These are phyloP conservation scores for Strix aluco DNA, from an alignment of 2,113 vertebrate species.

Conservation along the genomic window DNA sequence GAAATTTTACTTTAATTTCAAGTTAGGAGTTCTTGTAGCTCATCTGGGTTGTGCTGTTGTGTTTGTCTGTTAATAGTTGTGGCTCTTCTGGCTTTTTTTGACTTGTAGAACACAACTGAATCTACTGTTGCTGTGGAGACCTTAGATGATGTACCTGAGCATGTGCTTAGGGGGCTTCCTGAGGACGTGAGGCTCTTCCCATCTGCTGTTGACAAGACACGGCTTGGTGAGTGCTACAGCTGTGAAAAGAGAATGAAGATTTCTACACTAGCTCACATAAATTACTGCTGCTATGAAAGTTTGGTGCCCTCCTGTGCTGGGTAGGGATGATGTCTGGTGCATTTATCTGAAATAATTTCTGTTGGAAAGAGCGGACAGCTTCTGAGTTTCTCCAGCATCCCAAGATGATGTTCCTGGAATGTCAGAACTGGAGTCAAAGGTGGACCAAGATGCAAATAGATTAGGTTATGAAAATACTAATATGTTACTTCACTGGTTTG, in stretches of 20 bases:
- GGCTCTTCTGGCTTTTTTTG: conserved; percentile 32
- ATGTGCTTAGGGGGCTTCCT: conserved; percentile 78
- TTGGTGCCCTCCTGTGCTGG: neutral
- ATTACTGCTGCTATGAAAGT: neutral
- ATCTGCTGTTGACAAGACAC: conserved; percentile 79
- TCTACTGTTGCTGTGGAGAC: conserved; percentile 70
- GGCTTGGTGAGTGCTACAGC: conserved; percentile 72
- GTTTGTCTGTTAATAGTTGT: neutral
- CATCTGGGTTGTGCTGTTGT: rapidly evolving
- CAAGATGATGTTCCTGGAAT: neutral
- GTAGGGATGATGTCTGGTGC: neutral
- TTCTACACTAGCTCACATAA: neutral
- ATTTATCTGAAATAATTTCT: neutral
- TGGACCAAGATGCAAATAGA: neutral
- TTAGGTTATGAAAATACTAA: neutral
- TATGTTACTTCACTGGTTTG: neutral
- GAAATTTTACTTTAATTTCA: neutral
- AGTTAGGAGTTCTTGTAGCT: neutral
- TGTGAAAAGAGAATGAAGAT: neutral
- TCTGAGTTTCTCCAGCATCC: neutral
- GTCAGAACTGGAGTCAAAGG: neutral
- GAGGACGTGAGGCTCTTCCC: conserved; percentile 81
- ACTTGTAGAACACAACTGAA: conserved; percentile 66
- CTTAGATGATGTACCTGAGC: conserved; percentile 78
- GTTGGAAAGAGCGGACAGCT: neutral